Evolutionary conservation across 2,797 vertebrate genomes (phyloP).

Genomic region (Malacoraja senta): DNA sequence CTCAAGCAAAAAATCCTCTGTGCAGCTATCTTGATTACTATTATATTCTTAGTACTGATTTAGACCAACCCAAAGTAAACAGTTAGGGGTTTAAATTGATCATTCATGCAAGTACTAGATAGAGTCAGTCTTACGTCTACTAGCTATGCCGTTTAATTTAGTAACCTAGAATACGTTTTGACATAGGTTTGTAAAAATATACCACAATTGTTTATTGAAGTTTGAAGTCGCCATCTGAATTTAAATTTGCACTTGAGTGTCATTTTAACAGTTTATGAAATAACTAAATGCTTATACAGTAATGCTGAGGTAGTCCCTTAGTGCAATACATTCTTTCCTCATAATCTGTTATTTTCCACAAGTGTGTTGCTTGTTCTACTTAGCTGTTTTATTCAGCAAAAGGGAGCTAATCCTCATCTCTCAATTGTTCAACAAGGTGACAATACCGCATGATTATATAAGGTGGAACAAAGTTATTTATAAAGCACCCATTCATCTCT

Average conservation of each 20-base stretch:
- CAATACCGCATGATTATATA: neutral
- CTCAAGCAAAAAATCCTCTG: neutral
- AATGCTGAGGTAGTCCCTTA: neutral
- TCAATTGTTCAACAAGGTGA: neutral
- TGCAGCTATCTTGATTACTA: neutral
- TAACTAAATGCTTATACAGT: neutral
- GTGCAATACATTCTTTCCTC: neutral
- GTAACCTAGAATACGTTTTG: neutral
- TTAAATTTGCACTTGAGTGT: neutral
- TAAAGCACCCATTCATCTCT: neutral
- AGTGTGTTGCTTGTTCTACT: neutral
- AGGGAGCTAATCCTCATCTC: neutral
- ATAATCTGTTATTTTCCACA: neutral
- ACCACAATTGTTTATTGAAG: neutral
- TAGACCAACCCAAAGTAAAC: neutral
- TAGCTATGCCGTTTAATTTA: neutral
- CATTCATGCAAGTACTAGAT: neutral
- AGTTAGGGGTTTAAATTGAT: neutral
- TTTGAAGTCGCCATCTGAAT: neutral
- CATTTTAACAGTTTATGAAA: neutral
- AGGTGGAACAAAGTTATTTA: neutral
- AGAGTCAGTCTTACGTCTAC: neutral
- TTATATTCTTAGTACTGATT: neutral
- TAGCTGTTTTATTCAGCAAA: neutral
- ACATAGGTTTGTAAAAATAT: neutral